Percentiles rank a stretch among this genome's conserved stretches.
Evolutionary conservation across 1,140 invertebrate genomes (phyloP).

Genomic region (Trypoxylus dichotomus): DNA sequence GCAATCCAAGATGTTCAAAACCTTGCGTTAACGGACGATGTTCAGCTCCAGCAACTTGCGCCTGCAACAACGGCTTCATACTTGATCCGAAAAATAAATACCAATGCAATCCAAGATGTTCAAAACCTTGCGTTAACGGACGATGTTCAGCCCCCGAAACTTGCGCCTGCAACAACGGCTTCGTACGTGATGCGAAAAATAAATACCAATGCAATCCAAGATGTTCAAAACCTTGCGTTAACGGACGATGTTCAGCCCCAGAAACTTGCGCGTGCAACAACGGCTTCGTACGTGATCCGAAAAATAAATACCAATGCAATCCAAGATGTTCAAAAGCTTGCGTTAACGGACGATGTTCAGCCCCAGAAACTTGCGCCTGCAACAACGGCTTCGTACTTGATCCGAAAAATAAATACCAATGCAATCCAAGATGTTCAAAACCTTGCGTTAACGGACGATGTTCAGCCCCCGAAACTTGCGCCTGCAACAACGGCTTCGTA

Average conservation of each 20-base stretch:
- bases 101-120: conserved; percentile 59
- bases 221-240: conserved; percentile 42
- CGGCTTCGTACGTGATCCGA: conserved; percentile 32
- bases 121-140: conserved; percentile 57
- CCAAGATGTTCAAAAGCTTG: too few species aligned
- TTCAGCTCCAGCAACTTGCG: conserved; percentile 37
- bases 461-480: conserved; percentile 52
- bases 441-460: conserved; percentile 57
- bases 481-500: conserved; percentile 54
- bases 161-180: conserved; percentile 54
- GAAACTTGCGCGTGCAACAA: conserved; percentile 46
- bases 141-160: conserved; percentile 45
- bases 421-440: conserved; percentile 58
- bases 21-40: conserved; percentile 56
- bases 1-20: conserved; percentile 52
- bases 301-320: too few species aligned
- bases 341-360: too few species aligned
- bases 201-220: conserved; percentile 38
- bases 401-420: conserved; percentile 39
- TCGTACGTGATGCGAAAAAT: conserved; percentile 34
- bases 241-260: conserved; percentile 43
- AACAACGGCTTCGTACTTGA: too few species aligned
- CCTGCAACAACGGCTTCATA: too few species aligned
- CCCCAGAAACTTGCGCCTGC: not conserved
- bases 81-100: conserved; percentile 1